phyloP scores from a whole-genome alignment of 2,888 invertebrate genomes.

The Trissoscelio sp. region DNA sequence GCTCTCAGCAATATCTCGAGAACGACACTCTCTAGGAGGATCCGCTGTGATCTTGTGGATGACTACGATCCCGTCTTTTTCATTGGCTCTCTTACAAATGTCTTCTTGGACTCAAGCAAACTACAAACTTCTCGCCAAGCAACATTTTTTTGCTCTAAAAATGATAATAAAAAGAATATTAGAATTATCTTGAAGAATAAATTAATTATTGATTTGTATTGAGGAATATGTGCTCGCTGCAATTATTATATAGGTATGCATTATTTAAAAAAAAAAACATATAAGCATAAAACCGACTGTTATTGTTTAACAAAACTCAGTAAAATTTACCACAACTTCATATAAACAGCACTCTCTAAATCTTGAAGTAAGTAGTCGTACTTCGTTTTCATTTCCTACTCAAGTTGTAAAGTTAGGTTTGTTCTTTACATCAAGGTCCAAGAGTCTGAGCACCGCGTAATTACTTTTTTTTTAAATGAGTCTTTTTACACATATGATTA shows the following conservation, averaged over 20 bases:
- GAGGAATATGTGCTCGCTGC: too few relatives aligned
- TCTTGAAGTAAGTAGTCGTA: neutral
- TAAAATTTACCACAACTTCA: too few relatives aligned
- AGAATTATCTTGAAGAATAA: too few relatives aligned
- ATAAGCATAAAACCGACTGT: neutral
- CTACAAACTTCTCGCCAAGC: too few relatives aligned
- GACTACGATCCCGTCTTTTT: slow-evolving; percentile 51
- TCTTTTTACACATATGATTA: neutral
- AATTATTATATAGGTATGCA: too few relatives aligned
- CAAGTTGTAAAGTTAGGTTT: neutral
- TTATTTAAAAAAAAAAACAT: too few relatives aligned
- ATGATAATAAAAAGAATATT: too few relatives aligned
- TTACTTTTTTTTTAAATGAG: slow-evolving; percentile 14
- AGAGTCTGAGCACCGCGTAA: slow-evolving; percentile 7
- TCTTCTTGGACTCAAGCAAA: slow-evolving; percentile 8
- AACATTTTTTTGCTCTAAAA: too few relatives aligned
- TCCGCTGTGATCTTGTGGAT: too few relatives aligned
- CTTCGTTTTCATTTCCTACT: slow-evolving; percentile 19
- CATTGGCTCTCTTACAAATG: slow-evolving; percentile 9
- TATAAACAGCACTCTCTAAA: neutral
- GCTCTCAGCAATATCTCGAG: slow-evolving; percentile 63
- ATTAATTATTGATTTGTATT: too few relatives aligned
- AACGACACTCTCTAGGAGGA: slow-evolving; percentile 58
- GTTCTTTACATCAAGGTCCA: slow-evolving; percentile 9
- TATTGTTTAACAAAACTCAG: neutral